Conservation (phyloP, 1,140 invertebrate species). For the Zaprionus nigranus region DNA sequence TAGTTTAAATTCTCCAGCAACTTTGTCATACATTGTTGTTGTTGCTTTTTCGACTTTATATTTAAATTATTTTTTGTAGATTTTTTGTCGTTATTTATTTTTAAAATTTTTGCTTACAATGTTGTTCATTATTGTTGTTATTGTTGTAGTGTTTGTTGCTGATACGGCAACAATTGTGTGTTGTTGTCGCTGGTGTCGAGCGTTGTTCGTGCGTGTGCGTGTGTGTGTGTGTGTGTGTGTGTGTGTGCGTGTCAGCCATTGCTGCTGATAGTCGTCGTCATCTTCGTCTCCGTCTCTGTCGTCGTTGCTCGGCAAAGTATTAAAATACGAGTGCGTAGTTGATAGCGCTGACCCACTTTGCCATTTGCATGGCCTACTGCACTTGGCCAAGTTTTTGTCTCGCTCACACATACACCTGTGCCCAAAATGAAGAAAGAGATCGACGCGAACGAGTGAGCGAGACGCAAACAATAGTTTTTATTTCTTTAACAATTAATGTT, state of each 20-base stretch:
- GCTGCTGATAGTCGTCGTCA: constrained; percentile 49
- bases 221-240: constrained; percentile 7
- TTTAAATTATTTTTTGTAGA: constrained; percentile 61
- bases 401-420: constrained; percentile 41
- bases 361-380: constrained; percentile 84
- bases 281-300: not conserved
- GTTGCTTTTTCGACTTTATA: constrained; percentile 39
- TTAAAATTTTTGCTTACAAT: constrained; percentile 66
- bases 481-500: constrained; percentile 7
- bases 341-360: constrained; percentile 82
- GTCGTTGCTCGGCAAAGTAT: constrained; percentile 21
- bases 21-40: constrained; percentile 32
- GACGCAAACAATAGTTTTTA: constrained; percentile 27
- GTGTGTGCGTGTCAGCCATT: constrained; percentile 44
- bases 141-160: constrained; percentile 32
- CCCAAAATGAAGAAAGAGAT: constrained; percentile 30
- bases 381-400: constrained; percentile 84
- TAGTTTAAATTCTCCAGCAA: constrained; percentile 41
- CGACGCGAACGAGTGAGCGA: constrained; percentile 32
- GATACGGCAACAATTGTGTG: constrained; percentile 12
- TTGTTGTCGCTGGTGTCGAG: constrained; percentile 7
- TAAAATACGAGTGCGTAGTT: constrained; percentile 52
- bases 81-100: constrained; percentile 52
- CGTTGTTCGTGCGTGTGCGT: not conserved
- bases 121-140: constrained; percentile 22